phyloP scores from a whole-genome alignment of 2,888 invertebrate species.

The Drosophila antonietae region DNA sequence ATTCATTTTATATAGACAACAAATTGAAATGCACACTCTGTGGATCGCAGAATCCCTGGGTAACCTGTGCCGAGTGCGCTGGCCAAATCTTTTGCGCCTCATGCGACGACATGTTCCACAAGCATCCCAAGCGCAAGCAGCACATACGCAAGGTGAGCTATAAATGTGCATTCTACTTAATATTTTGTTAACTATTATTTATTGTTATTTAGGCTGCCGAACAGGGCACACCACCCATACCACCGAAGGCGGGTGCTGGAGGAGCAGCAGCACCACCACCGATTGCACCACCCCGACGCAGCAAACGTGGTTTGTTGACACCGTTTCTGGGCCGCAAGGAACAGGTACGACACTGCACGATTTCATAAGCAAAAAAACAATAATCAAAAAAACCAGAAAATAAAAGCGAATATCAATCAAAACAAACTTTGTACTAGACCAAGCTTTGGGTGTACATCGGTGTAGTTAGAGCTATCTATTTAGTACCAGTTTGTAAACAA shows the following conservation, averaged over 20 bases:
- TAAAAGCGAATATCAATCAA: background rate
- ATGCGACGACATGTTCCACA: constrained; percentile 97
- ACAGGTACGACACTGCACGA: constrained; percentile 85
- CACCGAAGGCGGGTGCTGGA: constrained; percentile 86
- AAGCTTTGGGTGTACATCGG: constrained; percentile 9
- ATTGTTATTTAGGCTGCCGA: constrained; percentile 78
- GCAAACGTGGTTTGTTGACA: constrained; percentile 86
- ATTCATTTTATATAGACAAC: constrained; percentile 63
- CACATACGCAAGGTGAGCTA: constrained; percentile 90
- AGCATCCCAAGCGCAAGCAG: constrained; percentile 93
- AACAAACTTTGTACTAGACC: constrained; percentile 50
- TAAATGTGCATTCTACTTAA: accelerated
- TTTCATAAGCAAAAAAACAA: constrained; percentile 77
- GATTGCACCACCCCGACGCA: constrained; percentile 88
- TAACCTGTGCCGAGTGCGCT: constrained; percentile 93
- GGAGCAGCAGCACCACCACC: constrained; percentile 85
- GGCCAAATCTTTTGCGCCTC: constrained; percentile 94
- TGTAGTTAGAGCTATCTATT: constrained; percentile 50
- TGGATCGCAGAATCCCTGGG: constrained; percentile 92
- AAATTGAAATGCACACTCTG: constrained; percentile 93
- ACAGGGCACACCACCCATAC: constrained; percentile 87
- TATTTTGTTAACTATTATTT: background rate
- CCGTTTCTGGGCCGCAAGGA: constrained; percentile 85
- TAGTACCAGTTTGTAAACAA: constrained; percentile 73
- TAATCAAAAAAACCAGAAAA: constrained; percentile 28